Evolutionary conservation across 1,140 invertebrate species (phyloP), one percentile per base, ranked within the genome.

Genomic region (Diorhabda sublineata): DNA sequence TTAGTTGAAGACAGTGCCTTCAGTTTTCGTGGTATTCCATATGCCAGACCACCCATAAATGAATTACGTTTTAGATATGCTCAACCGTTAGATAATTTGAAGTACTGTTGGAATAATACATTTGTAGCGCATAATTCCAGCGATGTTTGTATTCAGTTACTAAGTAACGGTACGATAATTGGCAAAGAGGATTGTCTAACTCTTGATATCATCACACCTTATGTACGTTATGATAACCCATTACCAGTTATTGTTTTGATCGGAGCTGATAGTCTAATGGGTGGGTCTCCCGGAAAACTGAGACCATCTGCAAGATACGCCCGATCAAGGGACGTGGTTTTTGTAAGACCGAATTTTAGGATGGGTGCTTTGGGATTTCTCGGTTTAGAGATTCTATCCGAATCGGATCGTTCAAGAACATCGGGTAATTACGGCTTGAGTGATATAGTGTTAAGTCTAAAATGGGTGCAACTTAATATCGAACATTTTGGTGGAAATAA

Each of bases 361-460:
- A 73, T 92, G 58, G 92, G 91, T 2, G 82, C 89, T 8, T 88
- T 95, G 11, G 93, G 93, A 5, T 95, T 95, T 77, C 81, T 95
- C 3, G 87, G 92, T 0, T 80, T 89, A 0, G 88, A 91, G 52
- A 83, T 87, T 1, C 77, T 95, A 0, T 88, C 91, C 0, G 85
- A 89, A 70, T 81, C 88, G 1, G 85, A 87, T 26, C 88, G 92
- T 79, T 90, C 90, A 0, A 85, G 82, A 4, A 90, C 89, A 1
- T 93, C 92, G 0, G 93, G 93, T n/a, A 95, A 96, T 76, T 95
- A 95, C 76, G 94, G 90, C 0, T 82, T 95, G 0, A 90, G 90
- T 3, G 94, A 96, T 75, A 87, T 95, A 11, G 78, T 94, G 4
- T 85, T 86, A 2, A 92, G 88, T 1, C 82, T 96, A 2, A 84